Evolutionary conservation across 2,888 invertebrate species (phyloP).

Genomic region (Nezara viridula): DNA sequence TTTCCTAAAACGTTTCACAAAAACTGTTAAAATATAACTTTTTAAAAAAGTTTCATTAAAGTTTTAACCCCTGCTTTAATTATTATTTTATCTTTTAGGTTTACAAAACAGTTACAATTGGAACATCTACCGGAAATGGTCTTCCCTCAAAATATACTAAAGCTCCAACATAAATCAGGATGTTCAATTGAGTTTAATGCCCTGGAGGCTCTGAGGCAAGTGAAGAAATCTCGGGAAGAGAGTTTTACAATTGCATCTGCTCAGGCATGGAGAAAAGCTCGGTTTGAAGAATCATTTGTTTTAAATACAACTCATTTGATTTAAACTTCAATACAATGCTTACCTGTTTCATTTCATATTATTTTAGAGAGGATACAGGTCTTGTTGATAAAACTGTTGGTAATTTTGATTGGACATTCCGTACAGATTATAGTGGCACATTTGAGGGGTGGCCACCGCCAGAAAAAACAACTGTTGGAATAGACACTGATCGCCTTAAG

Average conservation of each 20-base stretch:
- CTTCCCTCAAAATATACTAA: constrained; percentile 90
- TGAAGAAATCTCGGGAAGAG: constrained; percentile 80
- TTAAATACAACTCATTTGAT: background rate
- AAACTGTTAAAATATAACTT: too few species aligned
- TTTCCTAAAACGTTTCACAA: too few species aligned
- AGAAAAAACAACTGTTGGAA: constrained; percentile 77
- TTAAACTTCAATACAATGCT: background rate
- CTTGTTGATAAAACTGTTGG: constrained; percentile 80
- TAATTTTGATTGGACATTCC: constrained; percentile 98
- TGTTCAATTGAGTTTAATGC: constrained; percentile 86
- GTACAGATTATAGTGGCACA: constrained; percentile 91
- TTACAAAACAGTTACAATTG: constrained; percentile 79
- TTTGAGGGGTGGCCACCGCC: constrained; percentile 75
- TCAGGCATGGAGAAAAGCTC: constrained; percentile 90
- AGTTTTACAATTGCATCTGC: constrained; percentile 90
- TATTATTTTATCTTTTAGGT: constrained; percentile 78
- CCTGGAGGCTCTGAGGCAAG: constrained; percentile 88
- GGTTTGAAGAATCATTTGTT: constrained; percentile 72
- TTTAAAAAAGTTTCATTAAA: too few species aligned
- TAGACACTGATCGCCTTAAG: constrained; percentile 91
- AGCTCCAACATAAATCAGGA: constrained; percentile 79
- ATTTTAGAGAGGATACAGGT: constrained; percentile 76
- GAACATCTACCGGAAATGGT: constrained; percentile 99
- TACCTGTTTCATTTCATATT: constrained; percentile 32
- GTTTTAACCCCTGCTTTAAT: too few species aligned